Conservation (phyloP, 1,140 invertebrate genomes). For the Plutomurus gul region DNA sequence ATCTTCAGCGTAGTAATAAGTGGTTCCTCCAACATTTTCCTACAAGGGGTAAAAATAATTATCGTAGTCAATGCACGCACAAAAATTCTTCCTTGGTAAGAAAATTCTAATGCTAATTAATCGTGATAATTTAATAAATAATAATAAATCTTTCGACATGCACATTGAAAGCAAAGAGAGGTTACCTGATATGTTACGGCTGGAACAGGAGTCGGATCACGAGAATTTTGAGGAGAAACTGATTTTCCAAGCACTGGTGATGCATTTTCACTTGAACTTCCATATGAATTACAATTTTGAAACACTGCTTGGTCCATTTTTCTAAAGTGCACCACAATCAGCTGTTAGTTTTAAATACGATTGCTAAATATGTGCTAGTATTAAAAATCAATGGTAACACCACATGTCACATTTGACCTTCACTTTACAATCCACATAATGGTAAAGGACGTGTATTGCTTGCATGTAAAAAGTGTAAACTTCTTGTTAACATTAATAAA, state of each 20-base stretch:
- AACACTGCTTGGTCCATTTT: not conserved
- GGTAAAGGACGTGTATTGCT: no score
- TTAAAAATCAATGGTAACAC: not conserved
- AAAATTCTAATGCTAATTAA: not conserved
- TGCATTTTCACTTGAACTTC: not conserved
- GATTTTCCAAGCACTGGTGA: constrained; percentile 5
- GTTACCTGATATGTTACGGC: constrained; percentile 46
- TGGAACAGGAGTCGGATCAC: constrained; percentile 46
- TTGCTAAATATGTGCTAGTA: not conserved
- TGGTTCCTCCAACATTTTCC: constrained; percentile 92
- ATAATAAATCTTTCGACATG: no score
- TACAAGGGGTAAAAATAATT: no score
- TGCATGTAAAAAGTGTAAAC: no score
- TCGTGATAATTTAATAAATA: no score
- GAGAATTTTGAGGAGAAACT: constrained; percentile 35
- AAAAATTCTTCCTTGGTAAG: constrained; percentile 56
- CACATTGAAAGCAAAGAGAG: no score
- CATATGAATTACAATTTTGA: constrained; percentile 1
- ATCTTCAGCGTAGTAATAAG: constrained; percentile 80
- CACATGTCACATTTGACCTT: no score
- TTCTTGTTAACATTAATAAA: no score
- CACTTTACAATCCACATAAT: no score
- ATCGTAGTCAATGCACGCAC: no score
- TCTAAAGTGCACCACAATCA: not conserved
- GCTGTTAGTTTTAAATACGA: not conserved